phyloP scores from a whole-genome alignment of 2,113 vertebrate species.

The Pampusana beccarii region DNA sequence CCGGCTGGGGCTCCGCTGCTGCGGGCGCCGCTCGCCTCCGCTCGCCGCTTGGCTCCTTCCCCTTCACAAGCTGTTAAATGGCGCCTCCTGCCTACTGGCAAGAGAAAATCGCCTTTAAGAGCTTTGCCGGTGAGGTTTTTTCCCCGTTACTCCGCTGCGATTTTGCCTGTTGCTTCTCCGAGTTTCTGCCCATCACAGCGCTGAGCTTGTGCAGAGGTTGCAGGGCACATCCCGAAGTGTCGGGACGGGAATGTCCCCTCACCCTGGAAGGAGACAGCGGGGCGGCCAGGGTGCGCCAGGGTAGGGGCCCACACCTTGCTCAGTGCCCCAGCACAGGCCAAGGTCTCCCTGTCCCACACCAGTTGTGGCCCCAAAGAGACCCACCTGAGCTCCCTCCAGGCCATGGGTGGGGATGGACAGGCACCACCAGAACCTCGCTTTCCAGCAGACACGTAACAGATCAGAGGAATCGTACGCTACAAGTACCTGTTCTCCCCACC shows the following conservation, averaged over 20 bases:
- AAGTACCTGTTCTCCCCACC: fast-evolving
- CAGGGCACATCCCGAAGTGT: neutral
- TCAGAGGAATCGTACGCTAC: fast-evolving
- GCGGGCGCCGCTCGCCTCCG: neutral
- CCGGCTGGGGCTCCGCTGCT: fast-evolving
- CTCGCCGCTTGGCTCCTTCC: neutral
- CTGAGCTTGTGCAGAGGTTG: neutral
- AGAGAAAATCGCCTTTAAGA: neutral
- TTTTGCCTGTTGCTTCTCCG: neutral
- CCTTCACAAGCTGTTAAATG: slow-evolving; percentile 79
- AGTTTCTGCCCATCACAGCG: neutral
- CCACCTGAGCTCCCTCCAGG: neutral
- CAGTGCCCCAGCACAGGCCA: fast-evolving
- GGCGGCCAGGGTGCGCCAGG: neutral
- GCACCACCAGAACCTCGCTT: neutral
- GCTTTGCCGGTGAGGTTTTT: neutral
- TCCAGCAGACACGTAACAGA: neutral
- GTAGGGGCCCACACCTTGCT: neutral
- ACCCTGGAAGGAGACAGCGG: neutral
- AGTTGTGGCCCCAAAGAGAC: fast-evolving
- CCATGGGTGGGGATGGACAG: fast-evolving
- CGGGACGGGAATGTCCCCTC: fast-evolving
- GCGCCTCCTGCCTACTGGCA: slow-evolving; percentile 82
- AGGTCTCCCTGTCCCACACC: neutral
- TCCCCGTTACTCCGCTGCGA: fast-evolving